Evolutionary conservation across 2,113 vertebrate species (phyloP), one percentile per base, ranked within the genome.

Genomic region (Oryzias celebensis): DNA sequence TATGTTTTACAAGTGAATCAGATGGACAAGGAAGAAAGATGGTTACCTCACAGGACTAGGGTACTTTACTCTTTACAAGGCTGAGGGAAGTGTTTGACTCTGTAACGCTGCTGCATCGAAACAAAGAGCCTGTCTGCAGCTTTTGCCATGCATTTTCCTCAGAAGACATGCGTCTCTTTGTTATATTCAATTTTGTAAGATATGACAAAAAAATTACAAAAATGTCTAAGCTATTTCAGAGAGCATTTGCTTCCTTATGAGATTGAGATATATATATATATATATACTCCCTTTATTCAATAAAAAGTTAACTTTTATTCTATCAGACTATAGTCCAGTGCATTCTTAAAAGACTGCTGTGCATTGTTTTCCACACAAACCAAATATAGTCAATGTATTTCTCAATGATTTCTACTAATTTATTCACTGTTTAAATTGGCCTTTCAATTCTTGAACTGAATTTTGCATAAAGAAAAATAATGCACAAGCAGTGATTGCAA

Each of bases 1-100:
- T 86, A 75, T 88, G 89, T 91, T 89, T 90, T 87, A 89, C 87
- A 90, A 87, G 87, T 88, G 84, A 90, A 85, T 81, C 79, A 85
- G 80, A 88, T n/a, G 54, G 84, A 82, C 68, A 56, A 68, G 58
- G 55, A 64, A 81, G 85, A 87, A 78, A 85, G 80, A 78, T 69
- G 70, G 83, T 73, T 75, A 73, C 73, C 66, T 84, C 55, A 70
- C 51, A 20, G 57, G 70, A 80, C 71, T 57, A 15, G 44, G 50
- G 57, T 62, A 68, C 71, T 75, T 71, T 58, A 61, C 75, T 54
- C 75, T 78, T 90, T 83, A 88, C 80, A 85, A 86, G 76, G 80
- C 83, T 73, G 65, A 62, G 67, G 65, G 57, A 65, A 66, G 77
- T 53, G 69, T 65, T 73, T 58, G 65, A 76, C 58, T 75, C 54